These are phyloP conservation scores for Hyposoter dolosus DNA, from an alignment of 2,888 invertebrate genomes.

Conservation along the genomic window DNA sequence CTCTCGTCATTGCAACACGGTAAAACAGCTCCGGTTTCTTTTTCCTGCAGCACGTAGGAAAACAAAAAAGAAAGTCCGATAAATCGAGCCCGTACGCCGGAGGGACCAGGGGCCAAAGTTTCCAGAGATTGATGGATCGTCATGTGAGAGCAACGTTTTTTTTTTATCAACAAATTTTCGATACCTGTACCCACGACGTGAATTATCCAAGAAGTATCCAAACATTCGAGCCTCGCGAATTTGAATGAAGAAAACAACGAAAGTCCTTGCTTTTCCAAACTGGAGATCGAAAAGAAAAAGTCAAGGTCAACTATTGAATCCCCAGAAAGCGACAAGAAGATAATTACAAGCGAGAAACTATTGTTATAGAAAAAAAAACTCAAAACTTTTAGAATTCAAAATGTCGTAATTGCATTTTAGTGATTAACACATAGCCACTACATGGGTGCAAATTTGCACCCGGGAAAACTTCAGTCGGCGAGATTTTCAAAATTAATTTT, in stretches of 20 bases:
- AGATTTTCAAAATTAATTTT: too few relatives aligned
- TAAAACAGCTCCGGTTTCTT: conserved; percentile 42
- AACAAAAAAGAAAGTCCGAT: conserved; percentile 12
- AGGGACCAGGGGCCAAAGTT: conserved; percentile 35
- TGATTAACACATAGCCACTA: too few relatives aligned
- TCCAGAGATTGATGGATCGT: conserved; percentile 19
- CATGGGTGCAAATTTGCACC: too few relatives aligned
- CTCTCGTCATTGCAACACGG: conserved; percentile 24
- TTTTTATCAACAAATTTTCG: background rate
- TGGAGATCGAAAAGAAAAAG: too few relatives aligned
- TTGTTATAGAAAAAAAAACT: too few relatives aligned
- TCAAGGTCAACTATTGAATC: too few relatives aligned
- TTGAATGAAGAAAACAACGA: background rate
- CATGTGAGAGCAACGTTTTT: background rate
- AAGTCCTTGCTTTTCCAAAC: too few relatives aligned
- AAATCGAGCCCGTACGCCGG: conserved; percentile 3
- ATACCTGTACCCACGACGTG: background rate
- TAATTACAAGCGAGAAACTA: too few relatives aligned
- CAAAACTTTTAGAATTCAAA: too few relatives aligned
- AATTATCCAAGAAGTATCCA: background rate
- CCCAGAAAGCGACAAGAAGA: too few relatives aligned
- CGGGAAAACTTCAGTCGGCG: too few relatives aligned
- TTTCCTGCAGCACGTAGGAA: conserved; percentile 23
- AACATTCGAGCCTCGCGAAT: background rate
- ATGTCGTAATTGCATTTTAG: too few relatives aligned